These are phyloP conservation scores for Chymomyza procnemis DNA, from an alignment of 2,888 invertebrate genomes.

Conservation along the genomic window DNA sequence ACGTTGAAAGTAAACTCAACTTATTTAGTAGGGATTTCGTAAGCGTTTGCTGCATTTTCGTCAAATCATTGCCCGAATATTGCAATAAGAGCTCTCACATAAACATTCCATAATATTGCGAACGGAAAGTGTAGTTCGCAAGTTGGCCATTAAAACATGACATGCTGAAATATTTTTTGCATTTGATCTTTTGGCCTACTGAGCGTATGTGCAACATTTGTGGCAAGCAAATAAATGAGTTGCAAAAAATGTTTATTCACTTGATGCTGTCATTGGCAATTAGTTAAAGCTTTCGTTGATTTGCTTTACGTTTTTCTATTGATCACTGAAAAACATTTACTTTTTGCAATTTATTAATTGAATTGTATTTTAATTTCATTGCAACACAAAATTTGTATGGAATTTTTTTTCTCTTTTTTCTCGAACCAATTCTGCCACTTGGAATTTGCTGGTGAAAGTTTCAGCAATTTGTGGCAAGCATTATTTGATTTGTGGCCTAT, in stretches of 20 bases:
- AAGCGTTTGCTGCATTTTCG: background rate
- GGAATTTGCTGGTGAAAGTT: slow-evolving; percentile 28
- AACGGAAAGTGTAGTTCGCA: background rate
- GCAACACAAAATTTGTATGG: too few species aligned
- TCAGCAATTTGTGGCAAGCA: slow-evolving; percentile 34
- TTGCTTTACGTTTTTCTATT: slow-evolving; percentile 31
- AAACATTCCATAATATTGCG: background rate
- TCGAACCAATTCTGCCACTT: background rate
- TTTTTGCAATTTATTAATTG: slow-evolving; percentile 29
- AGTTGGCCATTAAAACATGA: background rate
- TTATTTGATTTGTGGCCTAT: slow-evolving; percentile 27
- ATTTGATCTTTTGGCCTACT: slow-evolving; percentile 8
- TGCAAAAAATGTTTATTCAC: slow-evolving; percentile 39
- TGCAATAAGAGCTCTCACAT: background rate
- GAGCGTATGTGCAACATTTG: slow-evolving; percentile 46
- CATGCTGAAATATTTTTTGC: background rate
- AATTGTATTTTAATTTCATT: slow-evolving; percentile 33
- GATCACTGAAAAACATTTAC: slow-evolving; percentile 10
- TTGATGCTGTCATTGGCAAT: slow-evolving; percentile 12
- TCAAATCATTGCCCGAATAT: background rate
- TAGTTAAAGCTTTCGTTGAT: slow-evolving; percentile 35
- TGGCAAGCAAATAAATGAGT: slow-evolving; percentile 30
- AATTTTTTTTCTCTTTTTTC: too few species aligned
- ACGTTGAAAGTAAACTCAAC: background rate
- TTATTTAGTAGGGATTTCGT: background rate